Evolutionary conservation across 2,113 vertebrate species (phyloP).

Genomic region (Procapra przewalskii): DNA sequence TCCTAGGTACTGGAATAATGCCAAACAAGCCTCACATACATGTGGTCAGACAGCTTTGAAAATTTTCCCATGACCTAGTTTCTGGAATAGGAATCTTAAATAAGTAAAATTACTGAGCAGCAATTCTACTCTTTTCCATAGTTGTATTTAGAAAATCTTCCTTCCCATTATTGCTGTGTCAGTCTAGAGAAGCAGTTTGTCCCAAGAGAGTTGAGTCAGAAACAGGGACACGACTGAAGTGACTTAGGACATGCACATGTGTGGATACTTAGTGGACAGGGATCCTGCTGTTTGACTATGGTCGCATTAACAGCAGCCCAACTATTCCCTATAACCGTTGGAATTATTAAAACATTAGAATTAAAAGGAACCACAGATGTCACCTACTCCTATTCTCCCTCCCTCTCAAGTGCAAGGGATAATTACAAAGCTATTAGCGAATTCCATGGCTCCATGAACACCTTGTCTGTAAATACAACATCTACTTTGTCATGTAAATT

Average conservation of each 20-base stretch:
- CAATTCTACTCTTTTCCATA: constrained; percentile 2
- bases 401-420: background rate
- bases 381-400: background rate
- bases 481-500: constrained; percentile 44
- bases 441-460: background rate
- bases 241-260: background rate
- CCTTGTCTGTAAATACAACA: background rate
- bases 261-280: background rate
- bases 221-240: background rate
- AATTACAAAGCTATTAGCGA: constrained; percentile 13
- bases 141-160: background rate
- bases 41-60: background rate
- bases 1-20: background rate
- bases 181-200: background rate
- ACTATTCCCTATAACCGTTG: background rate
- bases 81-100: constrained; percentile 4
- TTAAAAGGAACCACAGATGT: background rate
- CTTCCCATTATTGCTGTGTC: background rate
- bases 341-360: constrained; percentile 34
- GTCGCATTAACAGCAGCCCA: background rate
- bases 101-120: background rate
- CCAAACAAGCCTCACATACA: background rate
- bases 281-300: background rate
- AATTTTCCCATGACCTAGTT: background rate
- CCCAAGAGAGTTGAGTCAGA: background rate